Evolutionary conservation across 2,797 vertebrate species (phyloP), one percentile per base, ranked within the genome.

Genomic region (Varecia variegata): DNA sequence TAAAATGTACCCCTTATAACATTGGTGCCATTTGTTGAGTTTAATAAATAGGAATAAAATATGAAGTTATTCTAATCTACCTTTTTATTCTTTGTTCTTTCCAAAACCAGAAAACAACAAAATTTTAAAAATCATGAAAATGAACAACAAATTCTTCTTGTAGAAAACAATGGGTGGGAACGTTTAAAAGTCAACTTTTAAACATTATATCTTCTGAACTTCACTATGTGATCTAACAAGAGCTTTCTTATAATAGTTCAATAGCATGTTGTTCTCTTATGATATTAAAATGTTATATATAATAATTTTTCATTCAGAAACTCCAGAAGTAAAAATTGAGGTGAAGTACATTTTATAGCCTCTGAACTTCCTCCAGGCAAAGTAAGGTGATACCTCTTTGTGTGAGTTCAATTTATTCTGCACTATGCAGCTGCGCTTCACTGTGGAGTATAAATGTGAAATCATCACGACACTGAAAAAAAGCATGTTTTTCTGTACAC

Each of bases 291-390:
- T 56, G 17, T 32, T 93, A 5, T 65, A 17, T 71, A 2, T 27
- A 73, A 96, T 38, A 82, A 93, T 83, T 92, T 88, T 35, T 47
- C 71, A 84, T 50, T 95, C 85, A 97, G 60, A 94, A 93, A 25
- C 52, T 13, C 38, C 23, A 85, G 70, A 84, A 89, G 23, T 32
- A 38, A 35, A 86, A 95, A 74, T 6, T 32, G 27, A 88, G 45
- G 86, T 90, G 25, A 84, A 30, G 11, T 80, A 77, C 9, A 54
- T 79, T 85, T 62, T 45, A 21, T 25, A 79, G 52, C 79, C n/a
- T 65, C 0, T 1, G 27, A 94, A 86, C 58, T 77, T 96, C 54
- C 80, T 95, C 68, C 45, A 74, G 89, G 94, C n/a, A 70, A 93
- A 62, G 6, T 88, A 50, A 96, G 32, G 21, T 88, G 18, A 84